Conservation (phyloP, 1,140 invertebrate species). For the Eueides isabella region DNA sequence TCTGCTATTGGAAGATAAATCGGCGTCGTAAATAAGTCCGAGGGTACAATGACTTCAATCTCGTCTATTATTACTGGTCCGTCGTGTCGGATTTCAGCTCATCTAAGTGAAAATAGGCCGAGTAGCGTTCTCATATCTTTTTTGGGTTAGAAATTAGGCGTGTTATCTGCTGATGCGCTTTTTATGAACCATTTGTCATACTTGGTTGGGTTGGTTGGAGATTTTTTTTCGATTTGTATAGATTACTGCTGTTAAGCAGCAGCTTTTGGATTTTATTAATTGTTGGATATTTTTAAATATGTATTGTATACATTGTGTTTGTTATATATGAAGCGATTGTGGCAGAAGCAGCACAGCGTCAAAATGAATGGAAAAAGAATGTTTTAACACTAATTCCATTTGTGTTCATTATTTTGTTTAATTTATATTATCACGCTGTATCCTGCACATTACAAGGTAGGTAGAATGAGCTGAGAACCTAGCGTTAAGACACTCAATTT, state of each 20-base stretch:
- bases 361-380: no score
- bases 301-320: neutral
- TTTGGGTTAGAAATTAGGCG: conserved; percentile 2
- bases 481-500: no score
- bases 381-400: no score
- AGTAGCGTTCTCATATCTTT: conserved; percentile 26
- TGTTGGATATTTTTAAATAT: neutral
- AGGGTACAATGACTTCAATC: conserved; percentile 47
- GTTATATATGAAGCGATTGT: no score
- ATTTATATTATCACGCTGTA: no score
- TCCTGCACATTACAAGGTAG: no score
- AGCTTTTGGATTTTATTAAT: neutral
- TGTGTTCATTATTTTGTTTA: no score
- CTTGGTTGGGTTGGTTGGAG: no score
- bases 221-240: neutral
- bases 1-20: conserved; percentile 45
- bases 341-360: no score
- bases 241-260: neutral
- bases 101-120: conserved; percentile 40
- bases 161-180: conserved; percentile 5
- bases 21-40: conserved; percentile 48
- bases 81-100: conserved; percentile 45
- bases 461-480: no score
- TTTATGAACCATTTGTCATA: conserved; percentile 5
- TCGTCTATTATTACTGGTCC: conserved; percentile 46